These are phyloP conservation scores for Entomyzon cyanotis DNA, from an alignment of 2,113 vertebrate species.

Conservation along the genomic window DNA sequence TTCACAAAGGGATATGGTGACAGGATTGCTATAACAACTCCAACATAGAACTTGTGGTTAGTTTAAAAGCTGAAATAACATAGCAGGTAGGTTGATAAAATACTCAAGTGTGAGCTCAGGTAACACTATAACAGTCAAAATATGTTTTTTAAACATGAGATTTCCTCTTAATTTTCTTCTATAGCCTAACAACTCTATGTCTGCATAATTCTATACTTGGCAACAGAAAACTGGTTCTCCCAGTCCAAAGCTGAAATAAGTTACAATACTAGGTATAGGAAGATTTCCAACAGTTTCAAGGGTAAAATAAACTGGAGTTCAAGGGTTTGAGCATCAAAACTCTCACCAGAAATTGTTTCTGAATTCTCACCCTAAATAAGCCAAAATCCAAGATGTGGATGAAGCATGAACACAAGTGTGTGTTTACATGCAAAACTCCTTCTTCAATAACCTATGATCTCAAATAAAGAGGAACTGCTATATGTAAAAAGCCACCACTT, in stretches of 20 bases:
- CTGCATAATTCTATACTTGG: background rate
- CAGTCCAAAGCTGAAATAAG: background rate
- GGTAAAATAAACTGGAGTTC: background rate
- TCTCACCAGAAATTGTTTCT: background rate
- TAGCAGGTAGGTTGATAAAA: background rate
- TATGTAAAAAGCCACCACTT: background rate
- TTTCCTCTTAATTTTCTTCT: background rate
- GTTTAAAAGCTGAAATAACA: background rate
- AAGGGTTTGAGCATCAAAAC: background rate
- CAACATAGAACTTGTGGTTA: background rate
- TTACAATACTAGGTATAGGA: background rate
- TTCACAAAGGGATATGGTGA: background rate
- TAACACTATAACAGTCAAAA: background rate
- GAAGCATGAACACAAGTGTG: fast-evolving
- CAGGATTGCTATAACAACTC: background rate
- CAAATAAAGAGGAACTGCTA: background rate
- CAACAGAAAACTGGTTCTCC: background rate
- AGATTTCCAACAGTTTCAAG: background rate
- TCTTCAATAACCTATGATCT: background rate
- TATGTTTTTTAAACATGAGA: background rate
- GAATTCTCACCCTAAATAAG: background rate
- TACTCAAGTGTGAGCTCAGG: background rate
- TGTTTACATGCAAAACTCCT: background rate
- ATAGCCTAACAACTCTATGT: background rate
- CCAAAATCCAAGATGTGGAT: background rate